These are phyloP conservation scores for Acrocyrtus sp. DNA, from an alignment of 2,888 invertebrate genomes.

Conservation along the genomic window DNA sequence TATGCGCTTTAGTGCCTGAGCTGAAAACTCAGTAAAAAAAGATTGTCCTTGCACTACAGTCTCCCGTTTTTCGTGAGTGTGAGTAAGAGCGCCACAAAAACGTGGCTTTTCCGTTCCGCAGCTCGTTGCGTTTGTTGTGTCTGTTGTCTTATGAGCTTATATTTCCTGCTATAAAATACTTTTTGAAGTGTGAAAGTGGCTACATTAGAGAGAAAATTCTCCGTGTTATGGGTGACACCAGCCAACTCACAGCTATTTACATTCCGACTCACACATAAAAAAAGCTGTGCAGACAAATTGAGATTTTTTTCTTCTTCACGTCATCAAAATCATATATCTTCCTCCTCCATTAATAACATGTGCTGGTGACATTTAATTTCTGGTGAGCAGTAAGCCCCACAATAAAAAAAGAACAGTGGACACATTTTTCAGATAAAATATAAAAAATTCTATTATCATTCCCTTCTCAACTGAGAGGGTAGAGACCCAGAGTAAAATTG, in stretches of 20 bases:
- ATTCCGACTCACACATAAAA: too few relatives aligned
- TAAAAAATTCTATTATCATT: slow-evolving; percentile 47
- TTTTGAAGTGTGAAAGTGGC: too few relatives aligned
- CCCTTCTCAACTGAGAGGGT: slow-evolving; percentile 21
- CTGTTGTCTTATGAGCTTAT: slow-evolving; percentile 49
- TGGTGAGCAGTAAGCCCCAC: slow-evolving; percentile 16
- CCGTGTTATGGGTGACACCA: too few relatives aligned
- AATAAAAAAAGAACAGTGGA: slow-evolving; percentile 27
- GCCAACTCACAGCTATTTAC: too few relatives aligned
- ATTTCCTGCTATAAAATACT: slow-evolving; percentile 11
- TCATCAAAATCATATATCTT: neutral
- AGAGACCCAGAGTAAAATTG: slow-evolving; percentile 31
- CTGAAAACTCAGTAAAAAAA: neutral
- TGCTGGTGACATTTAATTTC: slow-evolving; percentile 49
- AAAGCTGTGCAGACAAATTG: too few relatives aligned
- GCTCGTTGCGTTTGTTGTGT: slow-evolving; percentile 19
- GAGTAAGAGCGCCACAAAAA: slow-evolving; percentile 26
- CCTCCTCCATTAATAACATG: slow-evolving; percentile 46
- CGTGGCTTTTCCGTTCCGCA: slow-evolving; percentile 29
- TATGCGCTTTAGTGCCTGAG: slow-evolving; percentile 1
- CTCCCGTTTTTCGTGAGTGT: neutral
- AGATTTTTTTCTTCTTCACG: too few relatives aligned
- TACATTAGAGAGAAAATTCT: too few relatives aligned
- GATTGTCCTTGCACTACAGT: neutral
- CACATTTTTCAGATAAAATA: slow-evolving; percentile 42